These are phyloP conservation scores for Aptenodytes patagonicus DNA, from an alignment of 2,113 vertebrate species.

Conservation along the genomic window DNA sequence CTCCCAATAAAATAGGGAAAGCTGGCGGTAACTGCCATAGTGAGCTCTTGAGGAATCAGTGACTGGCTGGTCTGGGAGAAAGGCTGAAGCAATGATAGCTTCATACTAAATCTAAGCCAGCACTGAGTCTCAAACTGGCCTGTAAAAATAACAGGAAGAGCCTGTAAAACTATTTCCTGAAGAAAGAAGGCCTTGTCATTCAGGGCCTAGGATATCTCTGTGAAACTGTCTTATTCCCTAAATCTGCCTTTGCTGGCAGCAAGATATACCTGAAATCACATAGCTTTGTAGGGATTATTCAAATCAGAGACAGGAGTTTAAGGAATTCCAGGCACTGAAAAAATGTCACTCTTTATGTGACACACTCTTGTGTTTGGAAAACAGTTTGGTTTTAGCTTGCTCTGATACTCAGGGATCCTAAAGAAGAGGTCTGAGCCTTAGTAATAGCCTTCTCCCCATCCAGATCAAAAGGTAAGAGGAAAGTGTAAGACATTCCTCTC, in stretches of 20 bases:
- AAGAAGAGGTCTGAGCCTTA: neutral
- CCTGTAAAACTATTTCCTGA: neutral
- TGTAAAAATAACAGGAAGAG: neutral
- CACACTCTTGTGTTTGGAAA: neutral
- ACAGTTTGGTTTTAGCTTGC: neutral
- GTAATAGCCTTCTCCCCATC: neutral
- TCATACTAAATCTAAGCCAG: neutral
- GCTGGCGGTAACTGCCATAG: neutral
- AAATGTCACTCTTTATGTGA: neutral
- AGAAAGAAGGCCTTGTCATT: neutral
- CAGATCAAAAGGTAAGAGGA: neutral
- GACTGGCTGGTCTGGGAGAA: neutral
- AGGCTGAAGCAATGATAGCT: neutral
- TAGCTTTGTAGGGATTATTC: neutral
- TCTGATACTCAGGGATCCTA: neutral
- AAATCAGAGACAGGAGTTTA: neutral
- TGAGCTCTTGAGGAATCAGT: neutral
- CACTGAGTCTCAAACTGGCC: neutral
- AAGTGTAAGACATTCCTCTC: neutral
- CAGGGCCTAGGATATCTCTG: neutral
- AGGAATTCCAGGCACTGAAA: constrained; percentile 19
- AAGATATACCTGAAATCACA: neutral
- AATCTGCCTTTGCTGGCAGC: neutral
- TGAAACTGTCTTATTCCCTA: neutral
- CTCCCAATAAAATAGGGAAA: neutral